Conservation (phyloP, 1,140 invertebrate species). For the Araneus ventricosus region DNA sequence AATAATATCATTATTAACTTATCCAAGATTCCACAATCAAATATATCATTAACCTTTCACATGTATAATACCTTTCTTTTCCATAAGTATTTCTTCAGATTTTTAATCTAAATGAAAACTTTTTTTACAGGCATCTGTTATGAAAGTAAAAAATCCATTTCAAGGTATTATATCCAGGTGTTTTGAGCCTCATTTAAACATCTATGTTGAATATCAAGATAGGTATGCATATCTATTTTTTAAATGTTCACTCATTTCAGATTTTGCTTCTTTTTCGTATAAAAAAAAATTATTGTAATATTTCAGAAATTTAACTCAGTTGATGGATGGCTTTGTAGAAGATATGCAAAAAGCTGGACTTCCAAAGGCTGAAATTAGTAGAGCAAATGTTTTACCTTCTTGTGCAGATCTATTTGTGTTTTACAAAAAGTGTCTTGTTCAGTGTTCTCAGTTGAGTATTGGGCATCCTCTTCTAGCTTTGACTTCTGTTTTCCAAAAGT, state of each 20-base stretch:
- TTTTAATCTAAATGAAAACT: no score
- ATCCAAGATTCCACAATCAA: no score
- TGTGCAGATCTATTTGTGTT: slow-evolving; percentile 93
- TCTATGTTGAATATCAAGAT: slow-evolving; percentile 97
- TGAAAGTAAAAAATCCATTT: slow-evolving; percentile 79
- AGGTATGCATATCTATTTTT: slow-evolving; percentile 80
- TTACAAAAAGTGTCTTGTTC: slow-evolving; percentile 96
- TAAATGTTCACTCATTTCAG: no score
- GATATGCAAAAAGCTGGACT: slow-evolving; percentile 81
- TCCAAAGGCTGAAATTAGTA: slow-evolving; percentile 81
- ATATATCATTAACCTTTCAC: no score
- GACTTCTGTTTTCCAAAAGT: slow-evolving; percentile 95
- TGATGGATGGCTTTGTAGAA: slow-evolving; percentile 93
- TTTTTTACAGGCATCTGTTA: slow-evolving; percentile 50
- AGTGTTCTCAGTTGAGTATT: slow-evolving; percentile 96
- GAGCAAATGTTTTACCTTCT: slow-evolving; percentile 88
- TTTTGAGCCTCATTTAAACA: slow-evolving; percentile 95
- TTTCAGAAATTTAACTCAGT: slow-evolving; percentile 88
- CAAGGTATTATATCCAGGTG: slow-evolving; percentile 92
- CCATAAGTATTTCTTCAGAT: neutral
- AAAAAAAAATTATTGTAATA: neutral
- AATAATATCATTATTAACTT: no score
- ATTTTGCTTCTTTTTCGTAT: neutral
- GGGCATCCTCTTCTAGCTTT: slow-evolving; percentile 93
- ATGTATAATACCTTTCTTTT: neutral